These are phyloP conservation scores for Ichneumoninae sp. DNA, from an alignment of 2,888 invertebrate species.

Conservation along the genomic window DNA sequence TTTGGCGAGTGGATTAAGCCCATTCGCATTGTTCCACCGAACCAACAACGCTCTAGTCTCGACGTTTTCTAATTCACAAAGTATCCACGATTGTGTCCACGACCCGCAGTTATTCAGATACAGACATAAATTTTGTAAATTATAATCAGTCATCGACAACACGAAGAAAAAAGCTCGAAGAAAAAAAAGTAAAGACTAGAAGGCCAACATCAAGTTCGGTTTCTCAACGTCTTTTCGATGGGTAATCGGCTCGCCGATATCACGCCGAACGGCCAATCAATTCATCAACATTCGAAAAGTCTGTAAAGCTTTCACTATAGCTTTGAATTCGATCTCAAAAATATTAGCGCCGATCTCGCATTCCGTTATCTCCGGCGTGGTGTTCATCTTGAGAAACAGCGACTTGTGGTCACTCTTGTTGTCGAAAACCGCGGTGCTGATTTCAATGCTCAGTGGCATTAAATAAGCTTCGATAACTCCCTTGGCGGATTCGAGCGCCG, in stretches of 20 bases:
- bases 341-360: slow-evolving; percentile 66
- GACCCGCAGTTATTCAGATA: no score
- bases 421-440: slow-evolving; percentile 19
- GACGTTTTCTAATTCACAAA: neutral
- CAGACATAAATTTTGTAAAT: no score
- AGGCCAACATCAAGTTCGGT: neutral
- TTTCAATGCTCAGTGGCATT: slow-evolving; percentile 63
- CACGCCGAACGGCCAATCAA: slow-evolving; percentile 6
- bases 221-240: neutral
- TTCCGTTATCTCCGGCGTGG: slow-evolving; percentile 73
- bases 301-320: slow-evolving; percentile 61
- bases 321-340: slow-evolving; percentile 56
- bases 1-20: slow-evolving; percentile 11
- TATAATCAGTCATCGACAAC: neutral
- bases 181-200: neutral
- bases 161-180: neutral
- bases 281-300: slow-evolving; percentile 56
- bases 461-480: slow-evolving; percentile 55
- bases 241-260: neutral
- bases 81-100: neutral
- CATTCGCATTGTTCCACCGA: neutral
- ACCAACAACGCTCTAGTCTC: neutral
- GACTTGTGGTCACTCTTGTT: neutral
- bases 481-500: slow-evolving; percentile 42
- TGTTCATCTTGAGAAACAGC: slow-evolving; percentile 68